Evolutionary conservation across 2,888 invertebrate species (phyloP).

Genomic region (Parapristionchus giblindavisi): DNA sequence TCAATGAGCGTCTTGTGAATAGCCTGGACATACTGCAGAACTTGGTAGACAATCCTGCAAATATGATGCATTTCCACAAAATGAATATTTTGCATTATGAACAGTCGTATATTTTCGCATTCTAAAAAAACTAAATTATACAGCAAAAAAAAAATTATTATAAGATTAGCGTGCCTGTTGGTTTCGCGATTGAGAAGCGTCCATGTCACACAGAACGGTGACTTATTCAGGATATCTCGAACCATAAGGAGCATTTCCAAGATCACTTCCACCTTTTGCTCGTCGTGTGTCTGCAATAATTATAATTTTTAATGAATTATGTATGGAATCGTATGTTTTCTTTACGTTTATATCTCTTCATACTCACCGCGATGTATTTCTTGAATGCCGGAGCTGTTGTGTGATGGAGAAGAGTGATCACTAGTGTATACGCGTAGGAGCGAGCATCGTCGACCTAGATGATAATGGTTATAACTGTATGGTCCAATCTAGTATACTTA

Average conservation of each 20-base stretch:
- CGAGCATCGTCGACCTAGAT: constrained; percentile 37
- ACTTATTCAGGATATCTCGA: constrained; percentile 36
- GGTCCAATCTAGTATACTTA: not conserved
- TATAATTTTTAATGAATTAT: not conserved
- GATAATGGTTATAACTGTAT: not conserved
- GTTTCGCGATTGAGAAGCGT: constrained; percentile 27
- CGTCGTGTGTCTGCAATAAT: constrained; percentile 25
- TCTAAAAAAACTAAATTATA: not conserved
- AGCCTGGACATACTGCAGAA: constrained; percentile 31
- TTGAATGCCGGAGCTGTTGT: constrained; percentile 29
- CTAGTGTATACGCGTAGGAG: constrained; percentile 32
- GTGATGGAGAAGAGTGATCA: constrained; percentile 38
- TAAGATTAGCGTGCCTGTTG: constrained; percentile 19
- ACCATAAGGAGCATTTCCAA: constrained; percentile 35
- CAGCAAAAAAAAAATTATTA: not conserved
- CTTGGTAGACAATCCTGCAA: constrained; percentile 36
- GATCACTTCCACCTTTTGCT: constrained; percentile 28
- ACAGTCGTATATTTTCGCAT: not conserved
- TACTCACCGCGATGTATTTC: constrained; percentile 35
- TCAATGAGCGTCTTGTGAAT: constrained; percentile 23
- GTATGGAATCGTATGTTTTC: not conserved
- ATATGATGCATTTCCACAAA: not conserved
- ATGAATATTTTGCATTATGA: not conserved
- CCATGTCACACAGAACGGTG: constrained; percentile 29
- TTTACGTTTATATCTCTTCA: not conserved